Conservation (phyloP, 2,797 vertebrate genomes). For the Hyperoplus lanceolatus region DNA sequence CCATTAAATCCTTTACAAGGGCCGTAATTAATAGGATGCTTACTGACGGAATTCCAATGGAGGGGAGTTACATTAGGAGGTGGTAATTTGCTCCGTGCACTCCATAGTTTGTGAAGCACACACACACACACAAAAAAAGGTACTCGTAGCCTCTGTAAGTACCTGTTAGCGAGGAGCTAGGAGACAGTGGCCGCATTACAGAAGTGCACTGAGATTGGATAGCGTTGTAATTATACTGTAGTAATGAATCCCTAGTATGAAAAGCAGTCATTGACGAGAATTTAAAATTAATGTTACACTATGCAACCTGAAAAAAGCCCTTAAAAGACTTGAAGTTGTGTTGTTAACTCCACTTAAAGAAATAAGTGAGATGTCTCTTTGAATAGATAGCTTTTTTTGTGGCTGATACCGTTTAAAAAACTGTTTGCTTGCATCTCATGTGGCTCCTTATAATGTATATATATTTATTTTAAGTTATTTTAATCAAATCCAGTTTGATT, state of each 20-base stretch:
- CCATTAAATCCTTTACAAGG: slow-evolving; percentile 60
- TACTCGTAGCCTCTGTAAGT: slow-evolving; percentile 36
- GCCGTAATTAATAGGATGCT: slow-evolving; percentile 69
- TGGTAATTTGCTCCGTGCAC: slow-evolving; percentile 60
- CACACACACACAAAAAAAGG: slow-evolving; percentile 15
- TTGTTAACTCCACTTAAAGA: slow-evolving; percentile 14
- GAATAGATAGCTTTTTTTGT: neutral
- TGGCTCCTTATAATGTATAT: neutral
- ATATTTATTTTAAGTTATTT: slow-evolving; percentile 11
- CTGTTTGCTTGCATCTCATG: slow-evolving; percentile 3
- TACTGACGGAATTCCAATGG: slow-evolving; percentile 56
- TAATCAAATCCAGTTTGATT: neutral
- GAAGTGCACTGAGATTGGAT: slow-evolving; percentile 46
- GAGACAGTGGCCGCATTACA: slow-evolving; percentile 41
- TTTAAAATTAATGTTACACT: slow-evolving; percentile 22
- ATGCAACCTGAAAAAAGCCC: neutral
- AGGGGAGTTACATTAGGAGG: slow-evolving; percentile 65
- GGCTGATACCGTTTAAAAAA: slow-evolving; percentile 12
- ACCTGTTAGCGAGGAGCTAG: slow-evolving; percentile 32
- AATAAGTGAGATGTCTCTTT: neutral
- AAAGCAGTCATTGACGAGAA: slow-evolving; percentile 31
- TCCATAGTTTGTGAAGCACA: slow-evolving; percentile 33
- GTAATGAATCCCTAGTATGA: slow-evolving; percentile 64
- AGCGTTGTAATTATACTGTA: slow-evolving; percentile 46
- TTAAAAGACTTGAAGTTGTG: neutral